A percentile compares a stretch with the other conserved stretches of the same genome.
Conservation (phyloP, 2,888 invertebrate species). For the Gortyna flavago region DNA sequence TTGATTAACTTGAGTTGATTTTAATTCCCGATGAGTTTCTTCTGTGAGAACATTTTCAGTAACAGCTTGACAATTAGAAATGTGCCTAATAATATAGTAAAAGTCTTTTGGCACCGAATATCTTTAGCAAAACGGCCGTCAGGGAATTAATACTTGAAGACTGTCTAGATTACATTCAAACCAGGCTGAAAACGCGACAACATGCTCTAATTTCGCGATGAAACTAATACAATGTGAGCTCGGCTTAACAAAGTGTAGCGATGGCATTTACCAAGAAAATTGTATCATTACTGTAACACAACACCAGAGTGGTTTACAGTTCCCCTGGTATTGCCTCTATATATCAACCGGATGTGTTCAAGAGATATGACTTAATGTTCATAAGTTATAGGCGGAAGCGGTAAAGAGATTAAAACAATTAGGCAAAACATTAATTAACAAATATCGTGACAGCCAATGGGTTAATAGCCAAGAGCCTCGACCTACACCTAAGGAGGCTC, state of each 20-base stretch:
- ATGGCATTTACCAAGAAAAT: slow-evolving; percentile 74
- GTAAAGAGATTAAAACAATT: not conserved
- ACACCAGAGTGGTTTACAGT: slow-evolving; percentile 75
- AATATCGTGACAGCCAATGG: too few species aligned
- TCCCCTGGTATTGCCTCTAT: slow-evolving; percentile 74
- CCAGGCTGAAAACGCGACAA: slow-evolving; percentile 5
- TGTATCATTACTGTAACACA: slow-evolving; percentile 74
- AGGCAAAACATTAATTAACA: too few species aligned
- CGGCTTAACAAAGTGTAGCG: slow-evolving; percentile 46
- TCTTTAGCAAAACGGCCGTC: not conserved
- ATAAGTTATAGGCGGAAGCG: slow-evolving; percentile 15
- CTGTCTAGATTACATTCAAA: slow-evolving; percentile 1
- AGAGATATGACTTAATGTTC: slow-evolving; percentile 69
- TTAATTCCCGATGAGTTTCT: not conserved
- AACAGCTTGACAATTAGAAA: not conserved
- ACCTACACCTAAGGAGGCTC: too few species aligned
- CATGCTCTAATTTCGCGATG: slow-evolving; percentile 18
- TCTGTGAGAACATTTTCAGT: not conserved
- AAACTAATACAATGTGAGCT: slow-evolving; percentile 44
- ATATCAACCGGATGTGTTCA: slow-evolving; percentile 75
- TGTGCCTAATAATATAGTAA: not conserved
- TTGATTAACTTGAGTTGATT: not conserved
- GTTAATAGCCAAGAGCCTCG: too few species aligned
- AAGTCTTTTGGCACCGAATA: not conserved
- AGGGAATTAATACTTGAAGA: not conserved